These are phyloP conservation scores for Sciurus niger DNA, from an alignment of 2,113 vertebrate genomes.

Conservation along the genomic window DNA sequence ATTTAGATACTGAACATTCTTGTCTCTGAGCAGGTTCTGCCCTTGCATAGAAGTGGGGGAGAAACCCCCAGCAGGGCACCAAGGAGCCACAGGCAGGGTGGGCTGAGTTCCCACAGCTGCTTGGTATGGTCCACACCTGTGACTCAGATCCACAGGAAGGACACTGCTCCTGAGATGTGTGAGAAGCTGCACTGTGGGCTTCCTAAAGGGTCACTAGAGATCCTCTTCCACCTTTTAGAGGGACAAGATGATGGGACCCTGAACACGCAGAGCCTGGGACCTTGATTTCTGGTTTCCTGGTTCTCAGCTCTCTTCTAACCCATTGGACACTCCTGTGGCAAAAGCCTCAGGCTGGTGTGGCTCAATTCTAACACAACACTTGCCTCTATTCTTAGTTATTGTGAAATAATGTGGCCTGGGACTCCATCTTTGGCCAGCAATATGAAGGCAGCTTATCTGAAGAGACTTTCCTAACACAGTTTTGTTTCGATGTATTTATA, in stretches of 20 bases:
- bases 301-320: neutral
- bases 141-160: neutral
- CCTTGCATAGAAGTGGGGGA: neutral
- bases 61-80: neutral
- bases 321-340: neutral
- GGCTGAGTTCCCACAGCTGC: too few species aligned
- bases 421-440: neutral
- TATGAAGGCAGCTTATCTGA: neutral
- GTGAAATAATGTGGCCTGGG: neutral
- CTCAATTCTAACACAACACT: neutral
- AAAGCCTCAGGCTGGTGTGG: neutral
- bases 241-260: neutral
- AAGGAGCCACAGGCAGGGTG: neutral
- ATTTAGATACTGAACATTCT: neutral
- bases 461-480: neutral
- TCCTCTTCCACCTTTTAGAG: neutral
- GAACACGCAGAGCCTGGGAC: neutral
- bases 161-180: neutral
- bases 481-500: neutral
- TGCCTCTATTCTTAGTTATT: neutral
- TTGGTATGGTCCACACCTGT: neutral
- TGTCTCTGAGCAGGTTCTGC: neutral
- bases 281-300: neutral
- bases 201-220: neutral
- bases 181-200: neutral